Evolutionary conservation across 53 echinoderm and acorn worm genomes (phyloP).

Genomic region (Astropecten irregularis): DNA sequence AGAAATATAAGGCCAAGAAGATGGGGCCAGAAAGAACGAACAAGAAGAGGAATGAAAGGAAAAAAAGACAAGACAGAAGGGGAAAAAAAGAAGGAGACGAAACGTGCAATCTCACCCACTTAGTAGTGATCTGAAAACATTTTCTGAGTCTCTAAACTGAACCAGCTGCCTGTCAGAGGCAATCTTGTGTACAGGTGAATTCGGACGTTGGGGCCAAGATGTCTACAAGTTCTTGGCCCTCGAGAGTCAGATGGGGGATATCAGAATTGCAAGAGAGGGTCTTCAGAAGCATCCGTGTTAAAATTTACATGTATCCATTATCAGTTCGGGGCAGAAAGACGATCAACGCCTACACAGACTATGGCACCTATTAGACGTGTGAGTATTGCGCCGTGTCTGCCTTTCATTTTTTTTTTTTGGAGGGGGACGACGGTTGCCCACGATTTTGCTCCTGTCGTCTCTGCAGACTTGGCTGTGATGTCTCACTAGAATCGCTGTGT

Average conservation of each 20-base stretch:
- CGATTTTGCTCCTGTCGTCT: background rate
- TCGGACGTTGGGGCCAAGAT: constrained; percentile 51
- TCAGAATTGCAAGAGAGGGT: constrained; percentile 53
- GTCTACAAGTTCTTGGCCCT: constrained; percentile 49
- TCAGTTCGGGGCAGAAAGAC: constrained; percentile 39
- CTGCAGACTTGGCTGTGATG: constrained; percentile 41
- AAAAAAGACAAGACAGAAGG: too few species aligned
- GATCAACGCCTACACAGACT: constrained; percentile 53
- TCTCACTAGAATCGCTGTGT: constrained; percentile 42
- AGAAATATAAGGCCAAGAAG: constrained; percentile 30
- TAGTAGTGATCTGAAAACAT: constrained; percentile 59
- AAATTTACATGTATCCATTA: constrained; percentile 60
- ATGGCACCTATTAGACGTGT: constrained; percentile 55
- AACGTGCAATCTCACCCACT: constrained; percentile 54
- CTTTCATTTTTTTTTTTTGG: background rate
- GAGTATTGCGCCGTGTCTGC: constrained; percentile 40
- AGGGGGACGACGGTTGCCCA: too few species aligned
- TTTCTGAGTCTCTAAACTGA: constrained; percentile 48
- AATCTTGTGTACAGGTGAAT: constrained; percentile 54
- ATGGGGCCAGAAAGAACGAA: background rate
- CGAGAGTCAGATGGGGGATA: constrained; percentile 55
- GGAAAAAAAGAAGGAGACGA: background rate
- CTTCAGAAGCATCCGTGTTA: constrained; percentile 42
- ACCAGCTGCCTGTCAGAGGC: constrained; percentile 51
- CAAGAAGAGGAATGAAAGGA: background rate